Evolutionary conservation across 2,113 vertebrate species (phyloP), one percentile per base, ranked within the genome.

Genomic region (Charadrius vociferus): DNA sequence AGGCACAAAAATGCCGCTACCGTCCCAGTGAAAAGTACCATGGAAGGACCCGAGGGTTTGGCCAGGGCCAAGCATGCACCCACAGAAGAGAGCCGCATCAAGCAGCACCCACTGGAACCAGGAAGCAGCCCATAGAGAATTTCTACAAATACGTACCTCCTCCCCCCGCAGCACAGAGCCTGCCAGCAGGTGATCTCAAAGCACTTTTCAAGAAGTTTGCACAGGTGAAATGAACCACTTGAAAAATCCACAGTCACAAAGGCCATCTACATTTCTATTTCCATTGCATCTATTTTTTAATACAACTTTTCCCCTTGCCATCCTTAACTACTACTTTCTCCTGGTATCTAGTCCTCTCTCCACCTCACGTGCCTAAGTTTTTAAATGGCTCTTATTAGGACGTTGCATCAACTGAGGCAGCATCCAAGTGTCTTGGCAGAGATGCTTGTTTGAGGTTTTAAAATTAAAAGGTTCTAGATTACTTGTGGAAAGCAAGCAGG

Each of bases 21-120:
- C 3, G 6, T 15, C 24, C 20, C 0, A 0, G 32, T 36, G 56
- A 55, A 72, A 77, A 63, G 52, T 2, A 47, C 23, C 24, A 26
- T 1, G 3, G 67, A 45, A 88, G 59, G 43, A 53, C 10, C 11
- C 8, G 56, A 78, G 37, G 34, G 45, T 71, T 70, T 75, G 32
- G 37, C 24, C 36, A 77, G 30, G 52, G 56, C 52, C 72, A 74
- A 58, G n/a, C 34, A 41, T 0, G 6, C 49, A 41, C 19, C 32
- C 22, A 10, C 20, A 52, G 70, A 20, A 30, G 8, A 14, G 7
- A 59, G 27, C 14, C 62, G 47, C 11, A 10, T 4, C 47, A 55
- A 71, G 23, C 37, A 91, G 78, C 79, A 62, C 24, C 24, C 37
- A 37, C 29, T 39, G 39, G 62, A 59, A 52, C 1, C 0, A 0